These are phyloP conservation scores for Helicolenus hilgendorfi DNA, from an alignment of 2,797 vertebrate species.

Conservation along the genomic window DNA sequence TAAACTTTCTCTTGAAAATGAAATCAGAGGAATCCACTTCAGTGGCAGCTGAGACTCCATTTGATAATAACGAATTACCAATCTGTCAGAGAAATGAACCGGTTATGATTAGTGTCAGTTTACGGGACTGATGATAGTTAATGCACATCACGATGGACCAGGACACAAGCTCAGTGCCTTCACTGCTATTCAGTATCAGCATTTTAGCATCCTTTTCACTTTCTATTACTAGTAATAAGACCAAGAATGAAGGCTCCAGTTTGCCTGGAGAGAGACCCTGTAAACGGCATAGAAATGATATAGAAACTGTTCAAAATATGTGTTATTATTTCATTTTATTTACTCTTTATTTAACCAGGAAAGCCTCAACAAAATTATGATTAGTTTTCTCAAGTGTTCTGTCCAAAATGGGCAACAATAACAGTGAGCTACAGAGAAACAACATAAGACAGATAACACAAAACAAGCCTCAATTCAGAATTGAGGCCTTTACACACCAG, in stretches of 20 bases:
- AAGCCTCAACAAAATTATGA: not conserved
- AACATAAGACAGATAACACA: not conserved
- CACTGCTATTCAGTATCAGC: not conserved
- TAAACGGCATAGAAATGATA: not conserved
- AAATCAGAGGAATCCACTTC: conserved; percentile 35
- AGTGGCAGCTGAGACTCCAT: conserved; percentile 31
- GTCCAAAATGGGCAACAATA: not conserved
- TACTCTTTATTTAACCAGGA: not conserved
- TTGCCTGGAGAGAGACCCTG: not conserved
- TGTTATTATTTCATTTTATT: not conserved
- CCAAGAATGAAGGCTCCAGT: not conserved
- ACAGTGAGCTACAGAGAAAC: not conserved
- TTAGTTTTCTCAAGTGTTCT: not conserved
- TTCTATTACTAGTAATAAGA: not conserved
- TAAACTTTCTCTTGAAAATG: conserved; percentile 15
- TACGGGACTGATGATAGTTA: conserved; percentile 17
- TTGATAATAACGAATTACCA: conserved; percentile 42
- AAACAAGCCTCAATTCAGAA: not conserved
- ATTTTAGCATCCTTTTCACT: conserved; percentile 3
- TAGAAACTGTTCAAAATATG: not conserved
- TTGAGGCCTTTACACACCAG: too few relatives aligned
- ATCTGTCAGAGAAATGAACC: conserved; percentile 48
- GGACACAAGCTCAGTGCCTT: not conserved
- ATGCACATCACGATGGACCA: not conserved
- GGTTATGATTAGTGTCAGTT: conserved; percentile 39